A percentile compares a stretch with the other conserved stretches of the same genome.
These are phyloP conservation scores for Halichoerus grypus DNA, from an alignment of 2,113 vertebrate species.

Conservation along the genomic window DNA sequence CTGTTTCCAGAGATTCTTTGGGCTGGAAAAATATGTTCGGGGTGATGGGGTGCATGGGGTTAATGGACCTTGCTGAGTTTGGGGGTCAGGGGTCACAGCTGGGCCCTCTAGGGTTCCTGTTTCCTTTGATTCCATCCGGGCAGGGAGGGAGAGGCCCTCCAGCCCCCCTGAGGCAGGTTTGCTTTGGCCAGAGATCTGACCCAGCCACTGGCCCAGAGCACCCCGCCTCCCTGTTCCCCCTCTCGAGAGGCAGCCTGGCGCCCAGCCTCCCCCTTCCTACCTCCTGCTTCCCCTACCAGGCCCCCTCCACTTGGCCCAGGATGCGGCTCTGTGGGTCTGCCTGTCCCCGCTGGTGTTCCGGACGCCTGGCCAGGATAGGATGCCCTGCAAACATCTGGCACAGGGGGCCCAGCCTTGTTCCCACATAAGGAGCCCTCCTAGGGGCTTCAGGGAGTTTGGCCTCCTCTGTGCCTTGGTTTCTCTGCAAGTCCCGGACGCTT, in stretches of 20 bases:
- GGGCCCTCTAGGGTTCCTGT: constrained; percentile 76
- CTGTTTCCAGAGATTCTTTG: constrained; percentile 44
- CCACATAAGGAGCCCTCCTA: neutral
- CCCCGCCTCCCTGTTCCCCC: constrained; percentile 61
- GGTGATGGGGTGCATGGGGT: neutral
- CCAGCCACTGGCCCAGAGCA: constrained; percentile 67
- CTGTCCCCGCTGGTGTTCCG: neutral
- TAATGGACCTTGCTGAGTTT: constrained; percentile 67
- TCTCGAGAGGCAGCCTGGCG: constrained; percentile 59
- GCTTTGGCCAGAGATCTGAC: constrained; percentile 81
- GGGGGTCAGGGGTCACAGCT: constrained; percentile 78
- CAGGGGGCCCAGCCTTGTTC: neutral
- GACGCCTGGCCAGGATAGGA: neutral
- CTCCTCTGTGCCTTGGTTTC: constrained; percentile 45
- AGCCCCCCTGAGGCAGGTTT: constrained; percentile 76
- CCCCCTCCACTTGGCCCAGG: constrained; percentile 31
- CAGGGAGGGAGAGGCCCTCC: constrained; percentile 62
- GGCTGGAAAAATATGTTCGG: neutral
- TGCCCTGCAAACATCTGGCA: neutral
- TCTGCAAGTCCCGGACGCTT: neutral
- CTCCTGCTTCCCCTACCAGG: neutral
- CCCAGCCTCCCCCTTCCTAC: neutral
- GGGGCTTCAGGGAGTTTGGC: neutral
- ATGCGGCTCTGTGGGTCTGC: neutral
- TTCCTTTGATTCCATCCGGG: constrained; percentile 82